Evolutionary conservation across 2,113 vertebrate species (phyloP).

Genomic region (Mixornis gularis): DNA sequence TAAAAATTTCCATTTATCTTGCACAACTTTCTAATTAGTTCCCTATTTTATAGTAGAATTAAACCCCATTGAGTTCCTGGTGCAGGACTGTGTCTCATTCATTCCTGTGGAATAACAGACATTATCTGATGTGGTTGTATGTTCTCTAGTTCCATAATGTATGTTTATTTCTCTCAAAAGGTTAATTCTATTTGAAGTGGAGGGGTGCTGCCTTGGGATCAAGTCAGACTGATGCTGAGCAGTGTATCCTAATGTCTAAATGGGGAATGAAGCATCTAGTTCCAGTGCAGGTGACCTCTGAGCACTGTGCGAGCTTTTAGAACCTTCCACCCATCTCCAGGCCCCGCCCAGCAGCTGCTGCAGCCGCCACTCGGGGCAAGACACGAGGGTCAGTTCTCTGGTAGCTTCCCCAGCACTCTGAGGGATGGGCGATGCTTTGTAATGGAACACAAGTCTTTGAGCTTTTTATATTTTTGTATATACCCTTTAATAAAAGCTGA

Average conservation of each 20-base stretch:
- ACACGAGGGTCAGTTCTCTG: not conserved
- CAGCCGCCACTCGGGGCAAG: not conserved
- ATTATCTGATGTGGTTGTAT: not conserved
- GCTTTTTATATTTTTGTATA: constrained; percentile 59
- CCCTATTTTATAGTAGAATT: constrained; percentile 12
- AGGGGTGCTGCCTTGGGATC: constrained; percentile 61
- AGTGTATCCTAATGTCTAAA: constrained; percentile 60
- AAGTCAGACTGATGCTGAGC: constrained; percentile 59
- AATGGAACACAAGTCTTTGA: constrained; percentile 21
- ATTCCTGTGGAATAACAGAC: not conserved
- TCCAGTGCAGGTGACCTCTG: constrained; percentile 13
- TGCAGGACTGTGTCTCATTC: not conserved
- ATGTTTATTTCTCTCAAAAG: constrained; percentile 51
- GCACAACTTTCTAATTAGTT: not conserved
- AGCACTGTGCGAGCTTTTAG: constrained; percentile 22
- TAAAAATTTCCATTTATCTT: constrained; percentile 15
- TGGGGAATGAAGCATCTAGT: constrained; percentile 47
- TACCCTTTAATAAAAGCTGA: constrained; percentile 47
- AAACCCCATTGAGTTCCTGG: not conserved
- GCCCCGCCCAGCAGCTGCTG: constrained; percentile 27
- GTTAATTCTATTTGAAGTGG: constrained; percentile 61
- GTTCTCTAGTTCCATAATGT: constrained; percentile 44
- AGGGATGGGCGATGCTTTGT: constrained; percentile 28
- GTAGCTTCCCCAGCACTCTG: not conserved
- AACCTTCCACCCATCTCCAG: not conserved